Evolutionary conservation across 2,113 vertebrate species (phyloP).

Genomic region (Crocuta crocuta): DNA sequence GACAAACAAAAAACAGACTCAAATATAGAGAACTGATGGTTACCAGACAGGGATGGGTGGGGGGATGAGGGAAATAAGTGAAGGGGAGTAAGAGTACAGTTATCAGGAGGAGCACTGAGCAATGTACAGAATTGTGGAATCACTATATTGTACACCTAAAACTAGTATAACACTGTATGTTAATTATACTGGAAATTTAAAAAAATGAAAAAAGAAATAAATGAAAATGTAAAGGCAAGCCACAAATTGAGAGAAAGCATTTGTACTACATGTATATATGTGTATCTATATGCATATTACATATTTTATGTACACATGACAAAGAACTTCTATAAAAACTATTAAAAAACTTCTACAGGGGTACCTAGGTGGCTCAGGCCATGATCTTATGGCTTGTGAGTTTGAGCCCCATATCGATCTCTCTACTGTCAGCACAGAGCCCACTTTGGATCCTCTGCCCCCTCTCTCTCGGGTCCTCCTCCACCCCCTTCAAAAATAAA

Average conservation of each 20-base stretch:
- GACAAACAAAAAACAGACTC: background rate
- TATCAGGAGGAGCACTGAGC: background rate
- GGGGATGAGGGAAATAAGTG: background rate
- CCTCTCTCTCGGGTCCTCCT: too few species aligned
- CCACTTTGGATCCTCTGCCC: too few species aligned
- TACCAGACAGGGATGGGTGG: background rate
- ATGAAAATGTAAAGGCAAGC: background rate
- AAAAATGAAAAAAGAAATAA: background rate
- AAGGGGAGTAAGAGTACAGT: background rate
- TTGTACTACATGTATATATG: background rate
- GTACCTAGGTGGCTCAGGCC: too few species aligned
- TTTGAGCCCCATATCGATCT: too few species aligned
- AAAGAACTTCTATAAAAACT: background rate
- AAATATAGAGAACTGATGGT: background rate
- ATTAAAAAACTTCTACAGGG: background rate
- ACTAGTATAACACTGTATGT: background rate
- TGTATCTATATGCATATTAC: background rate
- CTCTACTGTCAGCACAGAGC: too few species aligned
- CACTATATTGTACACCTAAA: background rate
- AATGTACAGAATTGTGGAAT: background rate
- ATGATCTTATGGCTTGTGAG: too few species aligned
- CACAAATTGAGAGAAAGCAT: background rate
- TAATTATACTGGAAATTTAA: background rate
- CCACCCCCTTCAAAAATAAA: too few species aligned
- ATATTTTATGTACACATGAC: background rate